Evolutionary conservation across 2,888 invertebrate species (phyloP).

Genomic region (Conistra vaccinii): DNA sequence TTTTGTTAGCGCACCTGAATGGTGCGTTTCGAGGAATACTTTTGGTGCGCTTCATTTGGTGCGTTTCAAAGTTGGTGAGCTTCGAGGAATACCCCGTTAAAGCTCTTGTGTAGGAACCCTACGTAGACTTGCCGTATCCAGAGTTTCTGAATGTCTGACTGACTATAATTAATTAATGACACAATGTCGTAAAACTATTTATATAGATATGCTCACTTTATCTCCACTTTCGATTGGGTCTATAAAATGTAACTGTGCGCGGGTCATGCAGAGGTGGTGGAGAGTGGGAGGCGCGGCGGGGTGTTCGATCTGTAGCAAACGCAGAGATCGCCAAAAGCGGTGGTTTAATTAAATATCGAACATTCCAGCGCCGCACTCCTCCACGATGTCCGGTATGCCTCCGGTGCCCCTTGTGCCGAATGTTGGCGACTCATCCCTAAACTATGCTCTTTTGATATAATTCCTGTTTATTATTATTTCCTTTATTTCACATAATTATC

Average conservation of each 20-base stretch:
- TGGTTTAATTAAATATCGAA: conserved; percentile 76
- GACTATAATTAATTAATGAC: too few species aligned
- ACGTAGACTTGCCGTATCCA: too few species aligned
- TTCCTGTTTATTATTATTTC: neutral
- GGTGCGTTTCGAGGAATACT: too few species aligned
- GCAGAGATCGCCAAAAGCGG: conserved; percentile 59
- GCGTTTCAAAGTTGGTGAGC: too few species aligned
- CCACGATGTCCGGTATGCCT: neutral
- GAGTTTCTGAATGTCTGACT: too few species aligned
- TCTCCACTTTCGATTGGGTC: neutral
- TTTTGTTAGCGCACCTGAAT: too few species aligned
- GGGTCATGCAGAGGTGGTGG: neutral
- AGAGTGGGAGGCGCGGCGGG: neutral
- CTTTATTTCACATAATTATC: too few species aligned
- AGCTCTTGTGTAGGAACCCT: too few species aligned
- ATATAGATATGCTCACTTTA: too few species aligned
- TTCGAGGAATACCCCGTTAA: too few species aligned
- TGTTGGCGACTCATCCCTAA: neutral
- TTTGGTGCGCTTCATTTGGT: too few species aligned
- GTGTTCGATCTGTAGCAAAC: neutral
- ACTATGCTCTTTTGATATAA: neutral
- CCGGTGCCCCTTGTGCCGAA: neutral
- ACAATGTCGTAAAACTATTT: too few species aligned
- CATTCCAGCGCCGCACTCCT: conserved; percentile 63
- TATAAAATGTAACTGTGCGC: conserved; percentile 3